Conservation (phyloP, 2,888 invertebrate genomes). For the Leptinotarsa tumamoca region DNA sequence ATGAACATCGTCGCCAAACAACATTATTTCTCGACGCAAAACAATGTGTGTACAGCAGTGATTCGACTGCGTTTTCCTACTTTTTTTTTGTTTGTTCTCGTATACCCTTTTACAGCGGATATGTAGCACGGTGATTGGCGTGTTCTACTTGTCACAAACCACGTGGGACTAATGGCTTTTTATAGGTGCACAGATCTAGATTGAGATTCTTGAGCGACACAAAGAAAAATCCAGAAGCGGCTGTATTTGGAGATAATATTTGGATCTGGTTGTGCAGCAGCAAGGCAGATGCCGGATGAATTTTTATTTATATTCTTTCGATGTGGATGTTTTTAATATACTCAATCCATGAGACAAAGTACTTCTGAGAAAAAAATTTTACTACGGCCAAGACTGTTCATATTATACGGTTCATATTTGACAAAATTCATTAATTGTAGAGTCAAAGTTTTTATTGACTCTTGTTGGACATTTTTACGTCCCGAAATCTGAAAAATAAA, state of each 20-base stretch:
- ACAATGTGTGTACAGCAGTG: conserved; percentile 15
- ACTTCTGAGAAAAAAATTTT: too few species aligned
- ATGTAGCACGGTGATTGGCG: conserved; percentile 5
- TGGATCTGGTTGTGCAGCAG: not conserved
- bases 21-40: conserved; percentile 6
- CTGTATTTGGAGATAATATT: conserved; percentile 21
- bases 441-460: too few species aligned
- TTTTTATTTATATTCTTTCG: not conserved
- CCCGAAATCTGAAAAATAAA: too few species aligned
- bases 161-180: conserved; percentile 20
- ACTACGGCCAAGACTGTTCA: too few species aligned
- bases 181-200: conserved; percentile 5
- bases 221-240: conserved; percentile 12
- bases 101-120: conserved; percentile 16
- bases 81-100: not conserved
- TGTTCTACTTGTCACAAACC: conserved; percentile 11
- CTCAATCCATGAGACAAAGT: not conserved
- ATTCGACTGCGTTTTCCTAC: not conserved
- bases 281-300: not conserved
- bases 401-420: too few species aligned
- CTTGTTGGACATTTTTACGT: too few species aligned
- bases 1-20: not conserved
- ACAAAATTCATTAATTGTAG: too few species aligned
- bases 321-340: not conserved
- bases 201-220: conserved; percentile 1